Evolutionary conservation across 2,113 vertebrate genomes (phyloP), one percentile per base, ranked within the genome.

Genomic region (Xenotilapia longispinis): DNA sequence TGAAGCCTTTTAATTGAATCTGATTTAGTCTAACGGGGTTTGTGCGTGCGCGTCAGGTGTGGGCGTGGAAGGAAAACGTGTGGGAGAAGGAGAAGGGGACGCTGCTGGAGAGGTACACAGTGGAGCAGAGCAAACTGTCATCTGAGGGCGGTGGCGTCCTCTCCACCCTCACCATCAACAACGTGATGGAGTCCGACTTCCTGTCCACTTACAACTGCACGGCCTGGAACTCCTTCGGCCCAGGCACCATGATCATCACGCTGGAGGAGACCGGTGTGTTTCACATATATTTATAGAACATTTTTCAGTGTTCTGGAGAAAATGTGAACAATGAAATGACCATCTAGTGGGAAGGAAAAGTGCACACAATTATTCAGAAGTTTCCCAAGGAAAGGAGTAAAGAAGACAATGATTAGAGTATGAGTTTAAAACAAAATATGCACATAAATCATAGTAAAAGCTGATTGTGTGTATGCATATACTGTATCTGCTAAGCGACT

Each of bases 191-290:
- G 33, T 97, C 96, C 0, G 98, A 99, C 90, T 99, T 99, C 92
- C 97, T 98, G 94, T 98, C 98, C 2, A 97, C 96, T 53, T 99
- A 99, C 96, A 99, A 99, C 97, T 99, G 98, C 96, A 99, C 98
- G 0, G 98, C 98, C 78, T 99, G 98, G 98, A 99, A 99, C 90
- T 92, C 96, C 45, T 99, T 99, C 0, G 98, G 98, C 19, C 97
- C 98, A 0, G 98, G 98, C 3, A 98, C 98, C 0, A 98, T 98
- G 96, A 98, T 99, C 95, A 99, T 99, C 95, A 95, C 96, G 1
- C 96, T 99, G 84, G 96, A 98, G 81, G 98, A 98, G 94, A 97
- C 73, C 13, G 97, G 98, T 98, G 92, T 1, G 85, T 26, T 78
- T n/a, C 10, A 60, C 17, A 0, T 42, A 26, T 28, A 4, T 49